A percentile compares a stretch with the other conserved stretches of the same genome.
phyloP scores from a whole-genome alignment of 2,797 vertebrate species.

The Poeciliopsis paucimaculata region DNA sequence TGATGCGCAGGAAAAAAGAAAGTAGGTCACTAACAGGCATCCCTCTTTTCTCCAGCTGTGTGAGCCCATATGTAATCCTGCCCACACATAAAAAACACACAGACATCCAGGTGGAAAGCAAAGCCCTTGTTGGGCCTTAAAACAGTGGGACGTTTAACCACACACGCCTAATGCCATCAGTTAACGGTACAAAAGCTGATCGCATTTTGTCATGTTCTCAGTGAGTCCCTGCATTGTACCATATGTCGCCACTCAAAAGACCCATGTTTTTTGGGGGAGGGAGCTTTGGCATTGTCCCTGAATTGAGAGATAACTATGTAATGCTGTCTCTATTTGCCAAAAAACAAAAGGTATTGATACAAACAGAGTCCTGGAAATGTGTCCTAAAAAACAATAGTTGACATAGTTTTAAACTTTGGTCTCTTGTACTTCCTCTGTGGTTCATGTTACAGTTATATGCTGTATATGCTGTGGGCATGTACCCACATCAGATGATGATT shows the following conservation, averaged over 20 bases:
- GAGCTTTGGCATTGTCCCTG: constrained; percentile 48
- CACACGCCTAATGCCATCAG: constrained; percentile 72
- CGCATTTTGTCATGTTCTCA: constrained; percentile 60
- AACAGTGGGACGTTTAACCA: constrained; percentile 50
- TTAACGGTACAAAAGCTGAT: constrained; percentile 62
- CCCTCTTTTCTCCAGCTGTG: constrained; percentile 55
- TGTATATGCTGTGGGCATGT: not conserved
- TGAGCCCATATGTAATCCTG: constrained; percentile 33
- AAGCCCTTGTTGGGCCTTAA: constrained; percentile 52
- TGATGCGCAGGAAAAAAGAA: constrained; percentile 15
- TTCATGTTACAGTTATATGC: not conserved
- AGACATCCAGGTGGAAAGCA: constrained; percentile 66
- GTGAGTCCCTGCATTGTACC: constrained; percentile 55
- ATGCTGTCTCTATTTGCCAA: constrained; percentile 37
- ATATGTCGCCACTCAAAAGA: constrained; percentile 55
- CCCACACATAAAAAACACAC: constrained; percentile 21
- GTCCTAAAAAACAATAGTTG: constrained; percentile 8
- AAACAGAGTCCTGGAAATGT: not conserved
- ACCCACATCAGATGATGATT: not conserved
- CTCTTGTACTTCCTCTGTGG: not conserved
- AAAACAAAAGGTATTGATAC: constrained; percentile 10
- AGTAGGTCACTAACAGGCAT: constrained; percentile 26
- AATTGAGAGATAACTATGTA: constrained; percentile 38
- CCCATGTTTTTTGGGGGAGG: constrained; percentile 30
- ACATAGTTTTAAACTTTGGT: not conserved